Evolutionary conservation across 2,113 vertebrate genomes (phyloP), one percentile per base, ranked within the genome.

Genomic region (Phocoena phocoena): DNA sequence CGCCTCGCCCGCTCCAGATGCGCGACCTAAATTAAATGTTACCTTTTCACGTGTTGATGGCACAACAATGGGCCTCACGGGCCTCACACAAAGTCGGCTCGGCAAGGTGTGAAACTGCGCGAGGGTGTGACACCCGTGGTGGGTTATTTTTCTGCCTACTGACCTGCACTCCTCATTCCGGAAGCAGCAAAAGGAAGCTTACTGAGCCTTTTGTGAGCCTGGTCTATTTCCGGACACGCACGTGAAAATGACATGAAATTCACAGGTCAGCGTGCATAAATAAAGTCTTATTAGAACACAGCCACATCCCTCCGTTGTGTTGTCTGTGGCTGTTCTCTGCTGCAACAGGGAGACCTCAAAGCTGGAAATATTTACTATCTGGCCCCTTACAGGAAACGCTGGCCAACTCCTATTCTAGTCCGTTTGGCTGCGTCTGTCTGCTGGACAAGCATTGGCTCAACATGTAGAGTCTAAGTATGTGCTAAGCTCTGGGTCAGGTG

Each of bases 1-100:
- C 62, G 68, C 50, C 55, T 88, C 38, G 2, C 7, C 0, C 2
- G 88, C 88, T 95, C 94, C 96, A 95, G 92, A 97, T 94, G 97
- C 36, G 2, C 15, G 33, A 71, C 81, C 85, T 97, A 97, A 98
- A 97, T 97, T 92, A 97, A 97, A 97, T 93, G 97, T 91, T 96
- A 85, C 94, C 94, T 97, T 95, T 96, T 96, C 92, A 83, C 77
- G 1, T 38, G 80, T 90, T 90, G 58, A 67, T 1, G 33, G 88
- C 76, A 28, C 74, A 47, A 97, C 96, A 96, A 94, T 86, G 88
- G 41, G 55, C 90, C 87, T 47, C 95, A 80, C 96, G 84, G 41
- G 55, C 90, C 87, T 55, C 95, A 80, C 96, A 68, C 93, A 74
- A 74, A 93, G 86, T 94, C 84, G 0, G 82, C 41, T 67, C 41